These are phyloP conservation scores for Cyanocitta stelleri DNA, from an alignment of 2,113 vertebrate genomes.

Conservation along the genomic window DNA sequence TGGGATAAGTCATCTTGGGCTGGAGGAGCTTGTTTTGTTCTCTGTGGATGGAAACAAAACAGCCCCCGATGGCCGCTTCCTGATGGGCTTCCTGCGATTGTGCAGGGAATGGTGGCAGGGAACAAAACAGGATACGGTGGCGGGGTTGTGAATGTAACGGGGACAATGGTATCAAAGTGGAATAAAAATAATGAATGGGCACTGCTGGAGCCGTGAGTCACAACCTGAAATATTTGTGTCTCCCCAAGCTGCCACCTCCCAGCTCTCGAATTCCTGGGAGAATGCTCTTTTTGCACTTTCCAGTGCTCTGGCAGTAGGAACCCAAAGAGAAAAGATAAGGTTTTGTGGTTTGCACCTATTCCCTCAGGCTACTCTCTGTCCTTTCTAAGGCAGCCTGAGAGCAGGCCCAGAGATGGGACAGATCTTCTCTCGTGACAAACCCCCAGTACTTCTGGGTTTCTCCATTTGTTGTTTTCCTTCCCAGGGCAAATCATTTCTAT, in stretches of 20 bases:
- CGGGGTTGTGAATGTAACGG: constrained; percentile 42
- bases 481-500: background rate
- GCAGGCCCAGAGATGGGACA: background rate
- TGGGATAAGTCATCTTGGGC: constrained; percentile 53
- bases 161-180: constrained; percentile 61
- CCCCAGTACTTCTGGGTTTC: background rate
- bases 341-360: background rate
- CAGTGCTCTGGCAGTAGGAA: background rate
- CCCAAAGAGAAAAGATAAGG: background rate
- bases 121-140: constrained; percentile 61
- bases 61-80: constrained; percentile 33
- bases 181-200: constrained; percentile 60
- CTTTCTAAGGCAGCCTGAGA: background rate
- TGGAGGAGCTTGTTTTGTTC: constrained; percentile 63
- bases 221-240: background rate
- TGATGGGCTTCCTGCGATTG: constrained; percentile 60
- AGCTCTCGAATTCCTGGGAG: background rate
- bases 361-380: accelerated
- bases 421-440: background rate
- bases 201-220: background rate
- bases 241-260: background rate
- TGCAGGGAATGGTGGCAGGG: constrained; percentile 55
- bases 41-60: constrained; percentile 54
- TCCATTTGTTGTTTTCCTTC: background rate
- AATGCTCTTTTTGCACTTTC: background rate